Evolutionary conservation across 2,888 invertebrate genomes (phyloP).

Genomic region (Mesopsocus fuscifrons): DNA sequence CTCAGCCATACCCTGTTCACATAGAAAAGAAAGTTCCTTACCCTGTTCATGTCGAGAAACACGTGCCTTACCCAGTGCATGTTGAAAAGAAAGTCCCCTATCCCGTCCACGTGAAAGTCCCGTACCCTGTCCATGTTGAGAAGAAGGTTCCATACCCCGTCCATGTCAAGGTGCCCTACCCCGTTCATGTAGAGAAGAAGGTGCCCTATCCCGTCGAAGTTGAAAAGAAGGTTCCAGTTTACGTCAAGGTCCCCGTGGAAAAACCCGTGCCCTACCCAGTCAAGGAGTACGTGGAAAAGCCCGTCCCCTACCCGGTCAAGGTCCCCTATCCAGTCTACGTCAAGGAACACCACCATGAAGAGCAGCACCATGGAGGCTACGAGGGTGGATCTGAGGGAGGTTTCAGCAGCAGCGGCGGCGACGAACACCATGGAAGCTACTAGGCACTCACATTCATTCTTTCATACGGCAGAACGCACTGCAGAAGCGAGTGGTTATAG

Average conservation of each 20-base stretch:
- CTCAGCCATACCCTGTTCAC: conserved; percentile 21
- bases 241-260: conserved; percentile 40
- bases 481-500: too few relatives aligned
- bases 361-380: conserved; percentile 14
- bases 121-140: conserved; percentile 17
- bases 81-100: conserved; percentile 20
- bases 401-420: conserved; percentile 16
- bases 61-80: conserved; percentile 20
- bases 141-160: conserved; percentile 18
- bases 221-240: conserved; percentile 15
- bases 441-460: too few relatives aligned
- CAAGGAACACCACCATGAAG: conserved; percentile 23
- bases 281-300: conserved; percentile 41
- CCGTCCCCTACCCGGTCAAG: conserved; percentile 47
- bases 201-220: conserved; percentile 15
- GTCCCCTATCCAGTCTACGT: conserved; percentile 42
- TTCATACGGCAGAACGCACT: too few relatives aligned
- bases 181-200: conserved; percentile 18
- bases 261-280: conserved; percentile 59
- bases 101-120: conserved; percentile 18
- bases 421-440: conserved; percentile 13
- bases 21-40: conserved; percentile 30
- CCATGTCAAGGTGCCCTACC: conserved; percentile 18
- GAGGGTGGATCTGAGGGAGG: conserved; percentile 15
- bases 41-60: conserved; percentile 42